Evolutionary conservation across 2,888 invertebrate genomes (phyloP), one percentile per base, ranked within the genome.

Genomic region (Phorcus lineatus): DNA sequence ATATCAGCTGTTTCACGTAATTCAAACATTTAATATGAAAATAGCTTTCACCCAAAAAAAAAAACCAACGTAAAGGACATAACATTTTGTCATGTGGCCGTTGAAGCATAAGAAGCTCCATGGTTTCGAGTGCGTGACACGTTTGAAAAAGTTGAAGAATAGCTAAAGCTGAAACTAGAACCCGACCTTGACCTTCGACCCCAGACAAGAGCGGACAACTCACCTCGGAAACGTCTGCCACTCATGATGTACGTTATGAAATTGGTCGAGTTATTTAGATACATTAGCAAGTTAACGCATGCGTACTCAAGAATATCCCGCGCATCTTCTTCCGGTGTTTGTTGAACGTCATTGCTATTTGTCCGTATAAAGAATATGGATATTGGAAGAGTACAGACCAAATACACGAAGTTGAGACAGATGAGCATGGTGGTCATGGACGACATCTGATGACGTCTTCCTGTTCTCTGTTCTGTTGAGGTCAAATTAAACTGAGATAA

Each of bases 381-480:
- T 2, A 85, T 67, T 1, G 81, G 80, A 3, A 85, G 74, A 1
- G 86, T 55, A 82, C 82, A 40, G 81, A 85, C 19, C 83, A 86
- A 11, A 83, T 53, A 66, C 80, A 81, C 62, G 74, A 85, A 16
- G 82, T 79, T 67, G 1, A 83, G 22, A 54, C 80, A 79, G 0
- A 86, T 66, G 6, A 86, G 75, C 0, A 86, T 76, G 36, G 84
- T 82, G 13, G 85, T 80, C 74, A 81, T 83, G 17, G 86, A 85
- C 0, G 85, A 84, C 9, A 85, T 84, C 53, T 83, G 82, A 47
- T 83, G 66, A 81, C 83, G 82, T 76, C 81, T 82, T 36, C 53
- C 75, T 22, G 75, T 66, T 22, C 74, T 76, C 40, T 40, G 36
- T 9, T 53, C 22, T 4, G 62, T 0, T 22, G 57, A 40, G 22